phyloP scores from a whole-genome alignment of 2,797 vertebrate genomes.

The Aulostomus chinensis region DNA sequence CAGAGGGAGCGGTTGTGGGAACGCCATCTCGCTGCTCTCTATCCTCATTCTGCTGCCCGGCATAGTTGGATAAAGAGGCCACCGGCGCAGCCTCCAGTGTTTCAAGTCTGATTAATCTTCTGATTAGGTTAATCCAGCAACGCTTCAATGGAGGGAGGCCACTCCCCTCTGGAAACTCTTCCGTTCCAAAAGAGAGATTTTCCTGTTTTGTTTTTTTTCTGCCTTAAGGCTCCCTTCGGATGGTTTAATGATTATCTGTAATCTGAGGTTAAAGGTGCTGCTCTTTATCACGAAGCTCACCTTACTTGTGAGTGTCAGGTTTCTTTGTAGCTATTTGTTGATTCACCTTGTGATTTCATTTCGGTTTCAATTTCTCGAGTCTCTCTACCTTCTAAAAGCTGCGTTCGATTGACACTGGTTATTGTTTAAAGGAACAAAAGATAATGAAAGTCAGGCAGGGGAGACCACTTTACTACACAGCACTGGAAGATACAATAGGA shows the following conservation, averaged over 20 bases:
- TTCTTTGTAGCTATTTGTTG: constrained; percentile 1
- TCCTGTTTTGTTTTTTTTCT: background rate
- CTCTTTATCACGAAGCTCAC: constrained; percentile 21
- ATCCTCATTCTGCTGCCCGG: constrained; percentile 56
- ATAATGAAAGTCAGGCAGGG: constrained; percentile 64
- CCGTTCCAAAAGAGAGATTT: constrained; percentile 20
- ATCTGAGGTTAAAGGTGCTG: constrained; percentile 29
- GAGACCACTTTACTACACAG: constrained; percentile 32
- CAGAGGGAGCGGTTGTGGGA: constrained; percentile 68
- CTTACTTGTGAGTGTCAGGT: constrained; percentile 16
- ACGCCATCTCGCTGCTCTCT: constrained; percentile 52
- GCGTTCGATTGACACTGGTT: constrained; percentile 39
- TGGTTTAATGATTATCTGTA: constrained; percentile 34
- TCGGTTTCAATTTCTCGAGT: constrained; percentile 25
- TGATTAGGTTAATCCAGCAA: constrained; percentile 79
- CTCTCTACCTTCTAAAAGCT: constrained; percentile 23
- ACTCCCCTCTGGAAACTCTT: constrained; percentile 36
- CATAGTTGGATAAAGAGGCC: constrained; percentile 64
- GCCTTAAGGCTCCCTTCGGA: constrained; percentile 6
- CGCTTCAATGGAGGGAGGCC: constrained; percentile 51
- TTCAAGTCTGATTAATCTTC: constrained; percentile 78
- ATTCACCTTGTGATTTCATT: constrained; percentile 26
- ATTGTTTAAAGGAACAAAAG: constrained; percentile 62
- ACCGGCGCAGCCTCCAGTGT: constrained; percentile 64
- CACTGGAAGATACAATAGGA: constrained; percentile 61